Evolutionary conservation across 2,113 vertebrate genomes (phyloP), one percentile per base, ranked within the genome.

Genomic region (Lepus europaeus): DNA sequence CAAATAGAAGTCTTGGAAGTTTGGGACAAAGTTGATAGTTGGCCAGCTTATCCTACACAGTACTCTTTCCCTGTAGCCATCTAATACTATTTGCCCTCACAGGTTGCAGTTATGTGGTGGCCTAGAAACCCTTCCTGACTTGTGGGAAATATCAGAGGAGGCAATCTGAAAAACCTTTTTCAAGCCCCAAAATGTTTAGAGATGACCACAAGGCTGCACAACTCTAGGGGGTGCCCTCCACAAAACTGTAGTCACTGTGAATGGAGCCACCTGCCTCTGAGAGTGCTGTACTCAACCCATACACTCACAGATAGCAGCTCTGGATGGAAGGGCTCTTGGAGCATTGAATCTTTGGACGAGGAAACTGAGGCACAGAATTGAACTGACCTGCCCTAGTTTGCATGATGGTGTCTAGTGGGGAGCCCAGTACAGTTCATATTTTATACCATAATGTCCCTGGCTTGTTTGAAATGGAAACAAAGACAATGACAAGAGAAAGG

Each of bases 201-300:
- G 49, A 64, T 31, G 17, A 78, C 13, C 20, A 6, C 29, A 17
- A 63, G 68, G 36, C 5, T 19, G 4, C 3, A 23, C 22, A 64
- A 12, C 82, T 69, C 29, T 8, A 39, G 77, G 56, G 29, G 22
- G 0, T 3, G 0, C 20, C 31, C 64, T 31, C 49, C 81, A 16
- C 19, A 23, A 59, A 59, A 11, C 2, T 3, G 4, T 14, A n/a
- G 27, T 39, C 74, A 59, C 59, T 78, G 10, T 33, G 5, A 8
- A 1, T 16, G 20, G 53, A 13, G 1, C 64, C 0, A 3, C 36
- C 22, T 22, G 10, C n/a, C n/a, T 63, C 10, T 29, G 61, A 1
- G 4, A 25, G 36, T 3, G 11, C 22, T 81, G 10, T 20, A 39
- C 36, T 73, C 22, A 51, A 39, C 4, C 73, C 9, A 0, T 39